A percentile compares a stretch with the other conserved stretches of the same genome.
Evolutionary conservation across 2,113 vertebrate species (phyloP).

Genomic region (Boleophthalmus pectinirostris): DNA sequence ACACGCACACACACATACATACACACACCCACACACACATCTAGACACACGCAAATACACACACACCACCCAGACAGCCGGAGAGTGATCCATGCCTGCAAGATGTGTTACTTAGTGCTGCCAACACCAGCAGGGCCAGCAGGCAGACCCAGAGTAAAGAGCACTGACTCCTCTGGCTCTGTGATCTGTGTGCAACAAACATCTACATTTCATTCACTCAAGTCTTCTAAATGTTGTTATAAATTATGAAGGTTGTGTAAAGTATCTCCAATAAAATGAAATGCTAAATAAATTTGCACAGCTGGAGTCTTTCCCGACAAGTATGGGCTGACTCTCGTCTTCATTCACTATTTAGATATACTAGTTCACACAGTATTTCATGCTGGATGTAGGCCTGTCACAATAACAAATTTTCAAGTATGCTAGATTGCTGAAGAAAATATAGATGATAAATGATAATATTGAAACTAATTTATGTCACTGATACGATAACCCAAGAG

Average conservation of each 20-base stretch:
- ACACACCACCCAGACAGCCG: slow-evolving; percentile 36
- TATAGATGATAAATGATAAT: too few species aligned
- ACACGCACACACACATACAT: slow-evolving; percentile 12
- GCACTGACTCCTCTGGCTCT: slow-evolving; percentile 36
- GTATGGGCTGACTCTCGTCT: not conserved
- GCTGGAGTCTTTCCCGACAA: not conserved
- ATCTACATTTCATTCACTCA: not conserved
- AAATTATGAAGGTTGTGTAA: too few species aligned
- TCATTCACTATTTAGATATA: not conserved
- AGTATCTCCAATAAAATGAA: too few species aligned
- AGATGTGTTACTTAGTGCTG: slow-evolving; percentile 62
- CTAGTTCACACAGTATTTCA: not conserved
- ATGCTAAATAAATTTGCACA: too few species aligned
- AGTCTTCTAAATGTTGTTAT: not conserved
- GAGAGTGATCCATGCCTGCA: slow-evolving; percentile 51
- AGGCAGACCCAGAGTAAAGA: slow-evolving; percentile 38
- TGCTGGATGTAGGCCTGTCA: not conserved
- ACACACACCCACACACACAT: too few species aligned
- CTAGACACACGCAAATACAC: too few species aligned
- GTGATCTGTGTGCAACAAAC: slow-evolving; percentile 19
- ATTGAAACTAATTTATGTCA: too few species aligned
- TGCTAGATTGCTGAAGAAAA: too few species aligned
- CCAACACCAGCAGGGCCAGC: slow-evolving; percentile 59
- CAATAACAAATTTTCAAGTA: too few species aligned
- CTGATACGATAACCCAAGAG: too few species aligned